Base-by-base conservation (phyloP, 2,113 vertebrate genomes). In the Dromas ardeola region DNA sequence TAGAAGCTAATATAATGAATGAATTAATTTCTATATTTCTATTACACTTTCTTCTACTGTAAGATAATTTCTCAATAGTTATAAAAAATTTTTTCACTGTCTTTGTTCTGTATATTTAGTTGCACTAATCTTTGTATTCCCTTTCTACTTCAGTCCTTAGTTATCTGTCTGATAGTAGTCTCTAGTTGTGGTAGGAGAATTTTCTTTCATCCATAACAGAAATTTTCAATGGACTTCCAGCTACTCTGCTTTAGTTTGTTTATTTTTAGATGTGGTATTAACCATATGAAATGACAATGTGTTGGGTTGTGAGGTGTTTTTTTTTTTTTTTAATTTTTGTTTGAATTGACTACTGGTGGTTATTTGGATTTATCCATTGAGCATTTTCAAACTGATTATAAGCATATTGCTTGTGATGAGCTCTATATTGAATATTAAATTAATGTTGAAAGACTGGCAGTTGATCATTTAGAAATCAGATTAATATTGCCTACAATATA, bases 351-450 rank as follows among this genome's bases (percentile, higher is more conserved):
- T 86, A 2, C 19, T 82, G 32, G 15, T 40, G 5, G 14, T 74
- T 83, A 23, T 67, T 92, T 74, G 38, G 43, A 56, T 92, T 91
- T 95, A 84, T 78, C 79, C 27, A 18, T 47, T 81, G 40, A 74
- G 19, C 52, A 56, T 88, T 92, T 90, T 90, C 72, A 92, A 36
- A 53, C 26, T 43, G 29, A 30, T 8, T 63, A 21, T 79, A 61
- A 81, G 29, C 7, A 34, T 32, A 20, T 93, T 89, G n/a, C 25
- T 91, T 73, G 6, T 69, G 27, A 73, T 86, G n/a, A 80, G 19
- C 55, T 80, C 14, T 90, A 9, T 55, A 58, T 22, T 87, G 69
- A 81, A 73, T 85, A 66, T 59, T 82, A 89, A 91, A 92, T 92
- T 72, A 79, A 25, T 43, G 11, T 53, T 72, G n/a, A 87, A 95